Evolutionary conservation across 2,888 invertebrate genomes (phyloP), one percentile per base, ranked within the genome.

Genomic region (Latrodectus elegans): DNA sequence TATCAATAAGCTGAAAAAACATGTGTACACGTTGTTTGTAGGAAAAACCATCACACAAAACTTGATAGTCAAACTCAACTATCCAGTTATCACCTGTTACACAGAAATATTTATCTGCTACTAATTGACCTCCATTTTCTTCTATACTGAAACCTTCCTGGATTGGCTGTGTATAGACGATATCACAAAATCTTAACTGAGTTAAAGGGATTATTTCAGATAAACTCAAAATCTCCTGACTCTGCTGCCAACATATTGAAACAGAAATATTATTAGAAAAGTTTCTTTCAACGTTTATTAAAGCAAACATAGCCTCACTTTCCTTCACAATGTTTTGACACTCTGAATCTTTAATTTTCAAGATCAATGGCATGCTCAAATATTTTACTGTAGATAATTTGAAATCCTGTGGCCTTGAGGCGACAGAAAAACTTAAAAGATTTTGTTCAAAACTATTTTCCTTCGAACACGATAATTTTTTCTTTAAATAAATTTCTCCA

Each of bases 221-320:
- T 49, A 88, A 51, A 53, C 80, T 73, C 51, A 88, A n/a, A 49
- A 88, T 72, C 55, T 80, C 80, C 53, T 88, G 88, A 60, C 88
- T 88, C 26, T 88, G 80, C 60, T 76, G 64, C 83, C 87, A 87
- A 67, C 87, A 87, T 10, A n/a, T 81, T 12, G 26, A 15, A 55
- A 49, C 12, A 14, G 64, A 55, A 17, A 60, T 72, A 8, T 51
- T 71, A 4, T 64, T 10, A 1, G 17, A 15, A 11, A 26, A 60
- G n/a, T 53, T 65, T 17, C 79, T 73, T 12, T 64, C 52, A 17
- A 85, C 53, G 38, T 74, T 65, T 8, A 84, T 49, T 14, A 78
- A 26, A 1, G 79, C 85, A 74, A 79, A 70, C 15, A 86, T n/a
- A 55, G 26, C 71, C n/a, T 71, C 17, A 17, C 68, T 17, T 2